Base-by-base conservation (phyloP, 2,113 vertebrate species). In the Siniperca chuatsi region DNA sequence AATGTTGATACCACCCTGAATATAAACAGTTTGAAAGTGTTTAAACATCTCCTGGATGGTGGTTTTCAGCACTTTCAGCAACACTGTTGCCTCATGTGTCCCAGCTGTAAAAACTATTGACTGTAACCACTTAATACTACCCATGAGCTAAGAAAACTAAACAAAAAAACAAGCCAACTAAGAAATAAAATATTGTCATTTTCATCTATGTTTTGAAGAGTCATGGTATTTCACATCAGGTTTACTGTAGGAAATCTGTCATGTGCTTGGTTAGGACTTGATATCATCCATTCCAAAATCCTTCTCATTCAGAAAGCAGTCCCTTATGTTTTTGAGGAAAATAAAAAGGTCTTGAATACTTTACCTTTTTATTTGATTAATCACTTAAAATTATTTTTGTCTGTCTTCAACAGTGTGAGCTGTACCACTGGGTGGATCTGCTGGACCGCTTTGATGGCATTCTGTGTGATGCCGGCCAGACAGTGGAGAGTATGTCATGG, bases 361-460 rank as follows among this genome's bases (percentile, higher is more conserved):
- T 44, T 1, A 12, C 18, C 6, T 33, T 29, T 29, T 61, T 15
- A n/a, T 25, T 16, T 35, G 16, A 48, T 61, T 77, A 4, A 50
- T 75, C 4, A 29, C 35, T 62, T 18, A 2, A 60, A 13, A 6
- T 60, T 2, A 3, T 44, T 15, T 15, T 62, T 16, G 9, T 65
- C 12, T 68, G 8, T 83, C 37, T 67, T 66, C 15, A 75, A 82
- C 88, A 99, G 98, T 98, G 98, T 82, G 98, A 99, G 95, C 95
- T 99, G 81, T 99, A 99, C 96, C 98, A 98, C 90, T 99, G 98
- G 98, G 98, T 99, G 92, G 98, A 99, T 89, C 95, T 99, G 13
- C 93, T 99, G 93, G 98, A 99, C 86, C 97, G 97, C 82, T 99
- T 99, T 40, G 98, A 99, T 95, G 98, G 98, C 65, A 97, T 99